phyloP scores from a whole-genome alignment of 2,113 vertebrate genomes.

The Halichoerus grypus region DNA sequence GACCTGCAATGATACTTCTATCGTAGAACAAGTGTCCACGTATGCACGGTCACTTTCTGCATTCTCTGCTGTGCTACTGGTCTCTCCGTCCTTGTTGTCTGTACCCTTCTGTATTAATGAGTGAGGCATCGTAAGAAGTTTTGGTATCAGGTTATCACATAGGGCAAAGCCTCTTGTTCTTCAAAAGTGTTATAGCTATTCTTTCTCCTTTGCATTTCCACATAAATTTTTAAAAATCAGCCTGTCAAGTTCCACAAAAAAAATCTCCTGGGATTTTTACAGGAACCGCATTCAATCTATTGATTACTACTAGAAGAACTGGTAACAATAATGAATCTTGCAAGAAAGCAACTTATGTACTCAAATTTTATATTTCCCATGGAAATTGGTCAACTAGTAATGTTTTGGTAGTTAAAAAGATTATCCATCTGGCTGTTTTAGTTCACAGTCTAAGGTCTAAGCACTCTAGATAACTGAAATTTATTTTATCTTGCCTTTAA shows the following conservation, averaged over 20 bases:
- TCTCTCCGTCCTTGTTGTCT: not conserved
- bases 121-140: not conserved
- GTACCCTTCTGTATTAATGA: not conserved
- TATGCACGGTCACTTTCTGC: not conserved
- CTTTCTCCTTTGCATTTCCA: not conserved
- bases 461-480: not conserved
- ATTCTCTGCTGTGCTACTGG: not conserved
- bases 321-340: not conserved
- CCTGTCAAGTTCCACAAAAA: not conserved
- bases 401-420: not conserved
- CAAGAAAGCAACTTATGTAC: not conserved
- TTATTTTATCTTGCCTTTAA: not conserved
- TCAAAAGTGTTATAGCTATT: not conserved
- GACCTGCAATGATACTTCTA: not conserved
- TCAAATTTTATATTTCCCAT: not conserved
- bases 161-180: not conserved
- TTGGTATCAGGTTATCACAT: not conserved
- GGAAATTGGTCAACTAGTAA: conserved; percentile 11
- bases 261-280: not conserved
- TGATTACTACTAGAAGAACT: not conserved
- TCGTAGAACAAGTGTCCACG: not conserved
- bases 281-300: not conserved
- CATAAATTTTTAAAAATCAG: not conserved
- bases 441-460: not conserved
- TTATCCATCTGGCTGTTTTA: not conserved